Evolutionary conservation across 2,113 vertebrate genomes (phyloP), one percentile per base, ranked within the genome.

Genomic region (Poeciliopsis prolifica): DNA sequence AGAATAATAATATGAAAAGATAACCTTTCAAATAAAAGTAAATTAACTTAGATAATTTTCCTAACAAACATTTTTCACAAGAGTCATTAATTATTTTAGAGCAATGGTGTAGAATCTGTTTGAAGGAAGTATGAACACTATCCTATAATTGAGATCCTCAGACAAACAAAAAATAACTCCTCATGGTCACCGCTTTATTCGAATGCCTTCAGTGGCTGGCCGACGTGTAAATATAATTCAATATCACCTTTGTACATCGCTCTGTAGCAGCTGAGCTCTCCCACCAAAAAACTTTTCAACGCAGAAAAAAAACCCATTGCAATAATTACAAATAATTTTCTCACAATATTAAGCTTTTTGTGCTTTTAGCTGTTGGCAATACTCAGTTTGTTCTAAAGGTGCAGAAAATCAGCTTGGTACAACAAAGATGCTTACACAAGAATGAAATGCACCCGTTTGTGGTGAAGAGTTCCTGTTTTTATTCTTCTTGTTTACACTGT

Each of bases 401-500:
- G 22, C 51, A 58, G 7, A 58, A 10, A n/a, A 58, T n/a, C 17
- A 58, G 8, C 1, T 58, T n/a, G 51, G 51, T 10, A 9, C n/a
- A 22, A n/a, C 24, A n/a, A 58, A 58, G 51, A 9, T 24, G 8
- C 22, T 58, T 24, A 58, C 8, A 24, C 19, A 58, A 3, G 5
- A 2, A 7, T 9, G 4, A 15, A 65, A 1, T n/a, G 26, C 64
- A 14, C 33, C 64, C 37, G 1, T 14, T 65, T 40, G 65, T 66
- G 35, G 65, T 75, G 29, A 75, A 11, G 65, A 63, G 48, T 75
- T 75, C 65, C 58, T 63, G 65, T 33, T 63, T 35, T 0, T 44
- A 28, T 28, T n/a, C 10, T 6, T 28, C 4, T 9, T 13, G 10
- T 26, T 14, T 66, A 54, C 22, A 54, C 22, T 10, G 51, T 58